Evolutionary conservation across 2,113 vertebrate genomes (phyloP).

Genomic region (Sapayoa aenigma): DNA sequence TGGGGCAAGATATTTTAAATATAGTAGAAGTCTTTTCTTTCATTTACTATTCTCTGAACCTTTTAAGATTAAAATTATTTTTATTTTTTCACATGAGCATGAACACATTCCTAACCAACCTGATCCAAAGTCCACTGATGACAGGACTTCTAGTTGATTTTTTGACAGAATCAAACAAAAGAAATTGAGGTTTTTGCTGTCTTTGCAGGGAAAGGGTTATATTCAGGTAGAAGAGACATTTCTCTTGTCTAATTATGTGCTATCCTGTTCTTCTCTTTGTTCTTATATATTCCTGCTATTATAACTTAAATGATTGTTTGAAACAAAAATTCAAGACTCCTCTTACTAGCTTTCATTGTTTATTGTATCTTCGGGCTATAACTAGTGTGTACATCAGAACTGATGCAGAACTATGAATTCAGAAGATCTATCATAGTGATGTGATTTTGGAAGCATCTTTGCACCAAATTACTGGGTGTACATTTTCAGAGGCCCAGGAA

Average conservation of each 20-base stretch:
- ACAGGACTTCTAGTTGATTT: neutral
- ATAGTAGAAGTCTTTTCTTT: neutral
- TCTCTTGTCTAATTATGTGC: neutral
- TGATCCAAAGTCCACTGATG: neutral
- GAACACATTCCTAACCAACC: neutral
- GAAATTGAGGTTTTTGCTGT: neutral
- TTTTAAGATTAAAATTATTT: neutral
- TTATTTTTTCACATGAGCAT: neutral
- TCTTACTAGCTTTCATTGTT: slow-evolving; percentile 13
- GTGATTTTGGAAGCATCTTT: neutral
- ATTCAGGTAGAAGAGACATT: neutral
- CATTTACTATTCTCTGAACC: neutral
- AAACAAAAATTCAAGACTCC: neutral
- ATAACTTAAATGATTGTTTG: neutral
- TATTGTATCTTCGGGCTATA: neutral
- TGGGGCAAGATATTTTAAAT: neutral
- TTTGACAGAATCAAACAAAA: neutral
- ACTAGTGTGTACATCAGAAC: neutral
- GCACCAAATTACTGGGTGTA: neutral
- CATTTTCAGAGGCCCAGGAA: neutral
- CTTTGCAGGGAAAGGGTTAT: neutral
- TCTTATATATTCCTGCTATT: neutral
- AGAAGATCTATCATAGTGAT: neutral
- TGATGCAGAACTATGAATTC: neutral
- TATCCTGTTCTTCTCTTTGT: neutral